Conservation (phyloP, 2,797 vertebrate genomes). For the Australoheros facetus region DNA sequence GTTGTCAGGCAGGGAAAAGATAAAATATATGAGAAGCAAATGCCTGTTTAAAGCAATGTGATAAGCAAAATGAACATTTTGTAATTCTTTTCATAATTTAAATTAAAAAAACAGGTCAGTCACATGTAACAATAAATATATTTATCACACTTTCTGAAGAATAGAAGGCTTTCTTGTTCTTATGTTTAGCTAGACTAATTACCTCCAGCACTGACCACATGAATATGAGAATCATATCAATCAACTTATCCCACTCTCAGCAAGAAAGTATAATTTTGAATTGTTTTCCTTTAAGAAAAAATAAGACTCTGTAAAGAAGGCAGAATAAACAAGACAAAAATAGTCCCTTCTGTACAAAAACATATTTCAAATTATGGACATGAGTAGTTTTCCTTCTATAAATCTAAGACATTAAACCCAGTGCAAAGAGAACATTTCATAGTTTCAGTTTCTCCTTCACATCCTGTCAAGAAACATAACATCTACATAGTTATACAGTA, state of each 20-base stretch:
- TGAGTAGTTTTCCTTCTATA: constrained; percentile 65
- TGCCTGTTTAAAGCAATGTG: not conserved
- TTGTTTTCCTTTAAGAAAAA: constrained; percentile 19
- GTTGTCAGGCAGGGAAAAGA: not conserved
- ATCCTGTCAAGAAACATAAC: constrained; percentile 35
- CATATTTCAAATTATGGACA: constrained; percentile 30
- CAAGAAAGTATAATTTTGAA: not conserved
- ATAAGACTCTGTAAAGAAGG: constrained; percentile 25
- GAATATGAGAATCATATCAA: not conserved
- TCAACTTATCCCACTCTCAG: not conserved
- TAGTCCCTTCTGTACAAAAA: constrained; percentile 44
- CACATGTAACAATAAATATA: constrained; percentile 3
- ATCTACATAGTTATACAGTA: constrained; percentile 56
- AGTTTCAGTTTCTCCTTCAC: constrained; percentile 66
- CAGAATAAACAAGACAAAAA: not conserved
- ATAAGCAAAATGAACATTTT: not conserved
- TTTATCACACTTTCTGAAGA: not conserved
- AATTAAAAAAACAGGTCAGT: not conserved
- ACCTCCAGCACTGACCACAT: not conserved
- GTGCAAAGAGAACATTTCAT: constrained; percentile 79
- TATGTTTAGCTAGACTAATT: not conserved
- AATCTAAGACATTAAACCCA: constrained; percentile 70
- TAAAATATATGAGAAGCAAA: not conserved
- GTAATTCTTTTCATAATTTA: not conserved
- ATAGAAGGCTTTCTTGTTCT: not conserved